Percentiles rank a stretch among this genome's conserved stretches.
Evolutionary conservation across 2,888 invertebrate genomes (phyloP).

Genomic region (Taenaris catops): DNA sequence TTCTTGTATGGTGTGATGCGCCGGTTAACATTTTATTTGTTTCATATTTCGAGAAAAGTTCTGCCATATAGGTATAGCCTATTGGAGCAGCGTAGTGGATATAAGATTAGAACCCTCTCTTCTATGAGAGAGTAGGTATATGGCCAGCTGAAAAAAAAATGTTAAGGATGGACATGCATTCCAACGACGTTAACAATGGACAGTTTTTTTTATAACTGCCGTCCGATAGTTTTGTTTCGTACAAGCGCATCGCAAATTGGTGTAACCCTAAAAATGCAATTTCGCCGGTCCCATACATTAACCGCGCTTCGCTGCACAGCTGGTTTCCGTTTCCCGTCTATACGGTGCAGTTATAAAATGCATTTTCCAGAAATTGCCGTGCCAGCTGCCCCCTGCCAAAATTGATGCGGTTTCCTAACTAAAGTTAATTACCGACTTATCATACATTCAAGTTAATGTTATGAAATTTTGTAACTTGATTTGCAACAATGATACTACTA

Average conservation of each 20-base stretch:
- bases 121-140: too few species aligned
- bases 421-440: constrained; percentile 6
- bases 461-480: constrained; percentile 2
- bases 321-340: constrained; percentile 71
- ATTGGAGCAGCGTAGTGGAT: too few species aligned
- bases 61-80: too few species aligned
- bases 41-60: too few species aligned
- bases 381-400: constrained; percentile 37
- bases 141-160: too few species aligned
- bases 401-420: constrained; percentile 42
- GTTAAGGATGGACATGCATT: too few species aligned
- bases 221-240: constrained; percentile 19
- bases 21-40: too few species aligned
- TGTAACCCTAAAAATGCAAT: constrained; percentile 74
- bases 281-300: constrained; percentile 62
- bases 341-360: constrained; percentile 42
- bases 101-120: too few species aligned
- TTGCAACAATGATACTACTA: too few species aligned
- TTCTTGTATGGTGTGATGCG: too few species aligned
- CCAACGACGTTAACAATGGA: too few species aligned
- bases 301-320: constrained; percentile 60
- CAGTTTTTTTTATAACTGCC: too few species aligned
- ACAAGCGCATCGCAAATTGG: constrained; percentile 42
- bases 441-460: constrained; percentile 4
- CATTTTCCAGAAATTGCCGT: constrained; percentile 66